Evolutionary conservation across 2,113 vertebrate species (phyloP).

Genomic region (Ammodramus savannarum): DNA sequence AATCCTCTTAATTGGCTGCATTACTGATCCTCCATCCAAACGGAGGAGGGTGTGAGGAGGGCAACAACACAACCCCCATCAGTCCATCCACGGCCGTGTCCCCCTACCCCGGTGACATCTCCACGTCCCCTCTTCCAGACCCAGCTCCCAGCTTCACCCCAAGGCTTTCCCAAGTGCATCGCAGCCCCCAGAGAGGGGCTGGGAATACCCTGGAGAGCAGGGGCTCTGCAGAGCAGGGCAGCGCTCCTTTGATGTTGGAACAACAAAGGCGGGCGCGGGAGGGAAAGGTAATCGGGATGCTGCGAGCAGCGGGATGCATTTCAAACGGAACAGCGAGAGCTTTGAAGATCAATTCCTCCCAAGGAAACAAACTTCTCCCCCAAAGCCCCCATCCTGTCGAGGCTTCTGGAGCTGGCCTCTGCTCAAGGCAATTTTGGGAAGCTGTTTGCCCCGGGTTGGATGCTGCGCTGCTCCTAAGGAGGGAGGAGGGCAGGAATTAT

Average conservation of each 20-base stretch:
- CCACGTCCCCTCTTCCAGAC: accelerated
- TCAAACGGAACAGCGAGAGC: constrained; percentile 34
- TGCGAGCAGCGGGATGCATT: constrained; percentile 18
- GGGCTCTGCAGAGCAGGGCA: not conserved
- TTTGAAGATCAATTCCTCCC: constrained; percentile 40
- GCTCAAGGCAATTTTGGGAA: not conserved
- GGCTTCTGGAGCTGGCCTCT: not conserved
- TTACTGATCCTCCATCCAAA: not conserved
- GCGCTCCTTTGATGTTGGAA: constrained; percentile 46
- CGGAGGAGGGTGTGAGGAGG: accelerated
- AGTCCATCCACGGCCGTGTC: not conserved
- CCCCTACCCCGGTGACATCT: accelerated
- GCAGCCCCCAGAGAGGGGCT: not conserved
- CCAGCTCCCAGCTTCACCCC: not conserved
- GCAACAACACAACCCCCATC: not conserved
- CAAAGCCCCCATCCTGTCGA: not conserved
- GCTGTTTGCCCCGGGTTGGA: not conserved
- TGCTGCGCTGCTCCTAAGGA: not conserved
- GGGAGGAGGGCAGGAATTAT: not conserved
- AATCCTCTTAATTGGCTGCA: constrained; percentile 34
- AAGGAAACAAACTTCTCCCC: not conserved
- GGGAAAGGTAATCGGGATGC: constrained; percentile 2
- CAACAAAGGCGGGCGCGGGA: constrained; percentile 34
- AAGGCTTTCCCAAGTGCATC: accelerated
- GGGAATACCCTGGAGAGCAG: not conserved